Base-by-base conservation (phyloP, 2,888 invertebrate species). In the Cremastinae sp. region DNA sequence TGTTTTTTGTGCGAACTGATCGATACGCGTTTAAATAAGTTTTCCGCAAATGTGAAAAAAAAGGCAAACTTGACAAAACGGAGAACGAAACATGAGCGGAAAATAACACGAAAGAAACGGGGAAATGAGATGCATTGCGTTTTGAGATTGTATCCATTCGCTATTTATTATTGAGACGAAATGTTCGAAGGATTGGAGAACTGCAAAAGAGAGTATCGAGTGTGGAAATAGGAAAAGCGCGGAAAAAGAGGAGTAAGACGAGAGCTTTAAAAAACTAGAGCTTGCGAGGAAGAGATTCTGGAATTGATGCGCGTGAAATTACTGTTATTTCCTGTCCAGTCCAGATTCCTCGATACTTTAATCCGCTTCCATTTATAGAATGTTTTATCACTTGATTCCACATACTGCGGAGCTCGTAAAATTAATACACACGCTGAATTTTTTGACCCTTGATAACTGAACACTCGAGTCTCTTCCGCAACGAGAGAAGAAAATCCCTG, bases 221-320 rank as follows among this genome's bases (percentile, higher is more conserved):
- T 14, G 28, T 5, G 28, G 28, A 28, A n/a, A n/a, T n/a, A n/a
- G 59, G 12, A 12, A 45, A 61, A 12, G 39, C 1, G 10, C 8
- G 45, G 45, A 22, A n/a, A 14, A 35, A 55, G 8, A 18, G 49
- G 20, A 18, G 62, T 18, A 65, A 43, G 41, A 47, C 10, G 39
- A 45, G 45, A 58, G 43, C 51, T 47, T 45, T 58, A 16, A 49
- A 55, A 55, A 58, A 58, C 51, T 39, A 47, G 2, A 5, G 16
- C 28, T 28, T 28, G 28, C 28, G 28, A 5, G 2, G 22, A 43
- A 35, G 47, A 45, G 61, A 72, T 28, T 68, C 68, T 68, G 75
- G 75, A 72, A 72, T 75, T 64, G 68, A 72, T 64, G 75, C 72
- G 72, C 72, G 64, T 68, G 66, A 72, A 75, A 75, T 75, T 72